Conservation (phyloP, 2,797 vertebrate species). For the Erethizon dorsatum region DNA sequence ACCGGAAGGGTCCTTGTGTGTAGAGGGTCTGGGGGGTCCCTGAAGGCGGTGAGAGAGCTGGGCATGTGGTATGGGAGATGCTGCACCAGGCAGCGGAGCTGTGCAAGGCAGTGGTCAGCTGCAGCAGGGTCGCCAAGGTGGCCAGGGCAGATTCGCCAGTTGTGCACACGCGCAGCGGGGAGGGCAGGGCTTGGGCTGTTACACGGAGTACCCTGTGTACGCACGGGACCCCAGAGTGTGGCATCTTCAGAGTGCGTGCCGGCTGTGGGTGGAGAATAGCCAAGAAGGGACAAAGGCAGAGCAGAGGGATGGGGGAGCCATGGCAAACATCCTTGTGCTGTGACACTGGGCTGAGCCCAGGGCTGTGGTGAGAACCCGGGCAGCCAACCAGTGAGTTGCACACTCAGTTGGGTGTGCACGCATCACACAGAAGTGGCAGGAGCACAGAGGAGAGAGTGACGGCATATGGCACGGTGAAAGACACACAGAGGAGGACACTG, state of each 20-base stretch:
- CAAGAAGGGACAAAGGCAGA: not conserved
- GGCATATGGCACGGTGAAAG: not conserved
- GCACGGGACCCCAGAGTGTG: not conserved
- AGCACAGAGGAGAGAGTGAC: not conserved
- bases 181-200: not conserved
- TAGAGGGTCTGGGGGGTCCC: not conserved
- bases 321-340: not conserved
- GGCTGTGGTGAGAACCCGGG: not conserved
- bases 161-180: no score
- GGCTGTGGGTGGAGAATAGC: not conserved
- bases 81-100: not conserved
- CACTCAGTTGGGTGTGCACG: not conserved
- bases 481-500: not conserved
- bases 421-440: not conserved
- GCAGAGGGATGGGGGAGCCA: not conserved
- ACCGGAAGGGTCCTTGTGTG: not conserved
- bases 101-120: not conserved
- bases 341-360: not conserved
- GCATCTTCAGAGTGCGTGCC: not conserved
- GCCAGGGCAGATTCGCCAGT: not conserved
- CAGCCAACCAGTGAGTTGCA: not conserved
- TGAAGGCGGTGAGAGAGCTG: not conserved
- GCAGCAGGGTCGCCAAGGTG: not conserved
- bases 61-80: not conserved
- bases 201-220: not conserved